Percentiles rank a stretch among this genome's conserved stretches.
Evolutionary conservation across 1,140 invertebrate species (phyloP).

Genomic region (Drosophila arawakana): DNA sequence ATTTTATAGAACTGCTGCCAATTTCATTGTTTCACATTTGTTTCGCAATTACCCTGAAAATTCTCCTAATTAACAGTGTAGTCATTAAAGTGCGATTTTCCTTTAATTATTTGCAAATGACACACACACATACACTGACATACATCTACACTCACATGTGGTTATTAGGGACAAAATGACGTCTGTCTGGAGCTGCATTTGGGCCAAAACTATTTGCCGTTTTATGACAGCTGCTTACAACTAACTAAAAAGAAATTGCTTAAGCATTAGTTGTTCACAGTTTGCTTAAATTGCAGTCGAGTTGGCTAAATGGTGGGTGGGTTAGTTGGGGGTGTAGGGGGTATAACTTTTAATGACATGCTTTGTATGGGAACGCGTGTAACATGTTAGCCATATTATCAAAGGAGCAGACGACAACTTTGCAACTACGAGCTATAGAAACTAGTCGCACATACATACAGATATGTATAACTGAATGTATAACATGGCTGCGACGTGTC

Average conservation of each 20-base stretch:
- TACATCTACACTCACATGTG: not conserved
- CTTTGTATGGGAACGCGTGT: constrained; percentile 76
- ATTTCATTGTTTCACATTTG: too few species aligned
- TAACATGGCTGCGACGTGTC: constrained; percentile 54
- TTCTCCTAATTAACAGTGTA: not conserved
- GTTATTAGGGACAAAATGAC: constrained; percentile 7
- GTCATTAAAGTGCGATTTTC: not conserved
- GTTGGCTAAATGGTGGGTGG: not conserved
- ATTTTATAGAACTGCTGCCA: too few species aligned
- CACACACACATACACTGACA: not conserved
- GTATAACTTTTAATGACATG: constrained; percentile 76
- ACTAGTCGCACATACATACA: not conserved
- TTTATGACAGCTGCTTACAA: constrained; percentile 21
- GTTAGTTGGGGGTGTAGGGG: not conserved
- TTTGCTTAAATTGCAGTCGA: constrained; percentile 36
- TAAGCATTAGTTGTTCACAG: constrained; percentile 45
- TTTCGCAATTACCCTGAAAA: not conserved
- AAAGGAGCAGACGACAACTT: constrained; percentile 66
- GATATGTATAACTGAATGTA: not conserved
- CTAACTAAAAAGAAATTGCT: constrained; percentile 50
- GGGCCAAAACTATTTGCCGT: constrained; percentile 13
- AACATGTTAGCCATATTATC: constrained; percentile 76
- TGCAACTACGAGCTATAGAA: constrained; percentile 8
- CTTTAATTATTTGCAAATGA: constrained; percentile 10
- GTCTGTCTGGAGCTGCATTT: not conserved